Evolutionary conservation across 2,113 vertebrate species (phyloP), one percentile per base, ranked within the genome.

Genomic region (Pipa parva): DNA sequence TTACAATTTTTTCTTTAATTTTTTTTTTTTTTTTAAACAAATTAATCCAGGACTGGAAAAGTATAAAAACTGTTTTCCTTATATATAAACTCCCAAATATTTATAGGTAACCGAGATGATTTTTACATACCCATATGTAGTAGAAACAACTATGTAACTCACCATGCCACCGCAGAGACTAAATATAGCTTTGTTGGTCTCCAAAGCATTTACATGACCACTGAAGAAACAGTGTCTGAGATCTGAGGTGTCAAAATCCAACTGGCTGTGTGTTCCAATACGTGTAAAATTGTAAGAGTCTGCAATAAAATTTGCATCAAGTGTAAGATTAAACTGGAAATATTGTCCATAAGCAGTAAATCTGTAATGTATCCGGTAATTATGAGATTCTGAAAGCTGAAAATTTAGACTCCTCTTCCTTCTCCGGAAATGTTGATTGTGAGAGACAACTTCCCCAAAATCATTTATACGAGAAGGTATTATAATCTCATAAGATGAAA

Each of bases 151-250:
- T 64, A 13, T 5, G 39, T 28, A 27, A 85, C 95, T 97, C 86
- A 99, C 96, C 78, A 99, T 87, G 71, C 96, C 96, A 42, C 94
- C 91, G 49, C 96, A 99, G 63, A 99, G 78, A 75, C 95, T 99
- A 84, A 98, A 88, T 73, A 95, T 89, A 0, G 95, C 95, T 1
- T 80, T 74, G 75, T 89, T 81, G 1, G 76, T 76, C 63, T 79
- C 78, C 58, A 70, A 78, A 1, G 86, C 83, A 37, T 99, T 95
- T 77, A 99, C 95, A 64, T 92, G 93, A 73, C 96, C 96, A 4
- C 89, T 88, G 79, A 94, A 97, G 79, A 98, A 99, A 67, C 95
- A 99, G 85, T 97, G 95, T 92, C 91, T 6, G 80, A 56, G 42
- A 72, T 63, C 33, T 65, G 74, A 8, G 55, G 65, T 27, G 48